Conservation (phyloP, 1,140 invertebrate species). For the Diorhabda carinulata region DNA sequence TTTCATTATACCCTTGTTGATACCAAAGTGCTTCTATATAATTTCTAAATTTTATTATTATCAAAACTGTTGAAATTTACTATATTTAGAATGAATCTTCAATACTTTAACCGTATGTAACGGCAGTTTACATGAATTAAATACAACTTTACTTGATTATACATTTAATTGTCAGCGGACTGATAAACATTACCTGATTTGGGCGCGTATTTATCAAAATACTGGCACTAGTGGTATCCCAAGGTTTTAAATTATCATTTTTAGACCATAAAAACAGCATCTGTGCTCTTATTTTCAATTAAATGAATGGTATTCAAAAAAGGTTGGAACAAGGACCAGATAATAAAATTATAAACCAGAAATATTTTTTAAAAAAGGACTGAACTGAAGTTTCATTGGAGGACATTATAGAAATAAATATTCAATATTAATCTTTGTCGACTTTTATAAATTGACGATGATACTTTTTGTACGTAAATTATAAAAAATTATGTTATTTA, state of each 20-base stretch:
- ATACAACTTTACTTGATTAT: not conserved
- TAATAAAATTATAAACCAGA: conserved; percentile 32
- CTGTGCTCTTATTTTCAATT: conserved; percentile 30
- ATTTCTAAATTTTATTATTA: too few relatives aligned
- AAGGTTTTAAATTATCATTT: conserved; percentile 38
- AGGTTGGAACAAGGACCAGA: conserved; percentile 22
- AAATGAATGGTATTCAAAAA: conserved; percentile 34
- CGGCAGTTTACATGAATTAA: too few relatives aligned
- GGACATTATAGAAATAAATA: conserved; percentile 7
- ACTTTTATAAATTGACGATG: not conserved
- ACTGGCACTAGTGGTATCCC: conserved; percentile 28
- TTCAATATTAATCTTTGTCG: not conserved
- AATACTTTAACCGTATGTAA: too few relatives aligned
- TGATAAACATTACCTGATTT: conserved; percentile 26
- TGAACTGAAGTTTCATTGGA: conserved; percentile 22
- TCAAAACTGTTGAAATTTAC: too few relatives aligned
- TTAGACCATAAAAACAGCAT: conserved; percentile 25
- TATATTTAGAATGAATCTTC: too few relatives aligned
- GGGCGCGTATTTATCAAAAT: conserved; percentile 37
- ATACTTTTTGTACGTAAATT: too few relatives aligned
- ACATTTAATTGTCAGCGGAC: not conserved
- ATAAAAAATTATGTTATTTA: too few relatives aligned
- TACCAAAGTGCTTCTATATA: too few relatives aligned
- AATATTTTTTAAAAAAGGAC: conserved; percentile 9
- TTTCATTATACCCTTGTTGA: too few relatives aligned